Evolutionary conservation across 2,797 vertebrate genomes (phyloP), one percentile per base, ranked within the genome.

Genomic region (Falco biarmicus): DNA sequence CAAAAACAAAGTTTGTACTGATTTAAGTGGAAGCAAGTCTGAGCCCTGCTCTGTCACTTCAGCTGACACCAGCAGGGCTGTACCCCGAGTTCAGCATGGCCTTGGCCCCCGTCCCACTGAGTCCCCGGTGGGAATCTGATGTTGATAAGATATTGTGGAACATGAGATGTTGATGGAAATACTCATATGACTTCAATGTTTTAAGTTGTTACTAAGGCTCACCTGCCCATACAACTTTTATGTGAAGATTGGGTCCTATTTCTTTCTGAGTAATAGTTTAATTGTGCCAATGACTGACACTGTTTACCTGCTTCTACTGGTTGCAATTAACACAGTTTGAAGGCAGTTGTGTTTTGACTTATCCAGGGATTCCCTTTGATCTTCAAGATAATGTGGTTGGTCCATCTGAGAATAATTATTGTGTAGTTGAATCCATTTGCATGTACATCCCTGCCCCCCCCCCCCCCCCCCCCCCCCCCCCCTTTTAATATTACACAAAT

Each of bases 391-490:
- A 5, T 41, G 17, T 34, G 65, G 53, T 80, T 77, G 70, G 24
- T 83, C 76, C 59, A 69, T 91, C 92, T 94, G 87, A 79, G 90
- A 96, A 64, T 73, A 88, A 71, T 59, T 89, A 69, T 9, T 2
- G 0, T 61, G 34, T 59, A 48, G 18, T 90, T 95, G 87, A 83
- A 66, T 85, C 71, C 21, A 51, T 73, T 90, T 92, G 32, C 5
- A 89, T 21, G 22, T 87, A 48, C 14, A 5, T 57, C 53, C 34
- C 34, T 34, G 34, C 34, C 34, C 34, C 34, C 34, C 34, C 34
- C 34, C 34, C n/a, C 34, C 34, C 34, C n/a, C n/a, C n/a, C n/a
- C n/a, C n/a, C n/a, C 34, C 34, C 41, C 13, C 7, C 5, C 12
- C 10, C 6, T 47, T 79, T 87, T 51, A 75, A n/a, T 75, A 32